Conservation (phyloP, 2,888 invertebrate genomes). For the Erannis defoliaria region DNA sequence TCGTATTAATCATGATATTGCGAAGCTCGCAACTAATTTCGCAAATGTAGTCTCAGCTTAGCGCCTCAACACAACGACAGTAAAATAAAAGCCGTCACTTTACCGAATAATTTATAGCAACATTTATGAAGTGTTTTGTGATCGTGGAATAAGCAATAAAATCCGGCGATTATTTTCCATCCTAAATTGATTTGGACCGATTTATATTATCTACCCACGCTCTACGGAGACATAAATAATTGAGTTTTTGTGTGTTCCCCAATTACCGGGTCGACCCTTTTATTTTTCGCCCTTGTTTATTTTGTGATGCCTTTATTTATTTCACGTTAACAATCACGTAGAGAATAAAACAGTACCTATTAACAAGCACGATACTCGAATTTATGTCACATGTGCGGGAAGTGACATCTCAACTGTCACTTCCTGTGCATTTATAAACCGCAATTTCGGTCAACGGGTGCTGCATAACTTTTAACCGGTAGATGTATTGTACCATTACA, state of each 20-base stretch:
- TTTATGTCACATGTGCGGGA: neutral
- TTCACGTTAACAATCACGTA: conserved; percentile 34
- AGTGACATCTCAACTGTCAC: neutral
- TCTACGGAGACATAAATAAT: conserved; percentile 61
- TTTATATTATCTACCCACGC: conserved; percentile 61
- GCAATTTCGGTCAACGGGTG: too few relatives aligned
- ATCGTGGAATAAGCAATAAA: conserved; percentile 61
- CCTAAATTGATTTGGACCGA: conserved; percentile 68
- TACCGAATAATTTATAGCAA: conserved; percentile 64
- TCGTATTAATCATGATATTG: conserved; percentile 12
- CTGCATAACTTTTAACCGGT: too few relatives aligned
- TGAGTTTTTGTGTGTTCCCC: conserved; percentile 65
- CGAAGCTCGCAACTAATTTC: conserved; percentile 14
- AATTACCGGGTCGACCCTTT: conserved; percentile 59
- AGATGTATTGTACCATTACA: too few relatives aligned
- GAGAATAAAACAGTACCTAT: conserved; percentile 28
- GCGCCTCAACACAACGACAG: conserved; percentile 37
- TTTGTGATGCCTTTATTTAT: conserved; percentile 31
- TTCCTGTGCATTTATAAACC: neutral
- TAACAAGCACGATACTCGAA: conserved; percentile 10
- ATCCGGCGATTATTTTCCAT: conserved; percentile 65
- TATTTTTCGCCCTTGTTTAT: conserved; percentile 35
- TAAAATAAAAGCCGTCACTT: conserved; percentile 64
- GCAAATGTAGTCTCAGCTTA: conserved; percentile 16
- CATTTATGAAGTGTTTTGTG: conserved; percentile 71